Evolutionary conservation across 2,113 vertebrate species (phyloP).

Genomic region (Numida meleagris): DNA sequence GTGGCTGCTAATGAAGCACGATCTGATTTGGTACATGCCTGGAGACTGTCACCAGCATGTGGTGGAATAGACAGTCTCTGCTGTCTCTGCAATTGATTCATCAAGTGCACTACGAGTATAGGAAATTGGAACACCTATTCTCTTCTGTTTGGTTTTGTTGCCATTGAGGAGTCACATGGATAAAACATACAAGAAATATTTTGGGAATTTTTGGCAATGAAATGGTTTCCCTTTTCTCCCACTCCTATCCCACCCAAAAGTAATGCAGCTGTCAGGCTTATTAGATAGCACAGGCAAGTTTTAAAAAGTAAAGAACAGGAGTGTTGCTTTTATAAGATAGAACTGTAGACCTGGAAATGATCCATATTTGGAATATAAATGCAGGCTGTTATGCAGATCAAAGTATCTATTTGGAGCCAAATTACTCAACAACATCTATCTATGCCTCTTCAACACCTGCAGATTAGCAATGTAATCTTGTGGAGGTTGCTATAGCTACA

Average conservation of each 20-base stretch:
- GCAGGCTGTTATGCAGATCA: slow-evolving; percentile 69
- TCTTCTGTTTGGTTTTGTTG: slow-evolving; percentile 1
- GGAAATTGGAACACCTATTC: background rate
- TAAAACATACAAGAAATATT: background rate
- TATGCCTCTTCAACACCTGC: slow-evolving; percentile 71
- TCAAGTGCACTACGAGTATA: background rate
- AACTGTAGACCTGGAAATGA: slow-evolving; percentile 48
- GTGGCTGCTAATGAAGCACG: slow-evolving; percentile 35
- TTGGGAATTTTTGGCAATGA: background rate
- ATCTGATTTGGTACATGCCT: background rate
- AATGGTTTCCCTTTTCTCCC: background rate
- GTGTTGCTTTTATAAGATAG: slow-evolving; percentile 10
- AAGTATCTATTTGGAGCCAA: slow-evolving; percentile 66
- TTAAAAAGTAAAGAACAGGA: slow-evolving; percentile 4
- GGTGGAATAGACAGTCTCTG: background rate
- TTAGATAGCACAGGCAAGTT: background rate
- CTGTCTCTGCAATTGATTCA: background rate
- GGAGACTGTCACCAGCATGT: background rate
- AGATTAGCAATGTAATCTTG: slow-evolving; percentile 60
- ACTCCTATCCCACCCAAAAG: background rate
- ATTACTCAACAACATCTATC: slow-evolving; percentile 70
- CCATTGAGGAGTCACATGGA: background rate
- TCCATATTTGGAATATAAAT: slow-evolving; percentile 59
- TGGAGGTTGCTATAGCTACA: slow-evolving; percentile 72
- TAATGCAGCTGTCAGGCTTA: background rate